A percentile compares a stretch with the other conserved stretches of the same genome.
Conservation (phyloP, 2,113 vertebrate species). For the Paedocypris sp. region DNA sequence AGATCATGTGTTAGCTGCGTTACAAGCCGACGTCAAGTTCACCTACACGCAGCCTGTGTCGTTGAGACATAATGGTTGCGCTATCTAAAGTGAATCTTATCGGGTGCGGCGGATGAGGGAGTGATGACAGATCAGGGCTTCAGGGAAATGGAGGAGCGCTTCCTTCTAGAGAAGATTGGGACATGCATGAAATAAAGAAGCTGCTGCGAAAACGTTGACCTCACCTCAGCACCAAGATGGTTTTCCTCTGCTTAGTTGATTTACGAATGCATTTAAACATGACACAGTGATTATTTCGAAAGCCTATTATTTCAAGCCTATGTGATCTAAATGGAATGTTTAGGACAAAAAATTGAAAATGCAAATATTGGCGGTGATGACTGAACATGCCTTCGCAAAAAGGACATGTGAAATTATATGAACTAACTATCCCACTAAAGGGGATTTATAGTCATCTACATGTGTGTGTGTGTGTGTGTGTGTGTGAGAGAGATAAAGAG, state of each 20-base stretch:
- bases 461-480: no score
- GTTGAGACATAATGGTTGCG: background rate
- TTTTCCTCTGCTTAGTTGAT: background rate
- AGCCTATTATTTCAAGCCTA: no score
- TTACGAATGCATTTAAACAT: conserved; percentile 2
- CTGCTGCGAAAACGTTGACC: background rate
- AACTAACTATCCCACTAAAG: no score
- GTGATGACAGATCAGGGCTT: conserved; percentile 7
- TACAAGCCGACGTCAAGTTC: conserved; percentile 14
- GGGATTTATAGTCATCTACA: no score
- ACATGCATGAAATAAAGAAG: background rate
- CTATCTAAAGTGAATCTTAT: conserved; percentile 2
- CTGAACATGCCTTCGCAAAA: no score
- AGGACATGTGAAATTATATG: no score
- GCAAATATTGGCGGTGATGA: no score
- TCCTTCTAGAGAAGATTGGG: background rate
- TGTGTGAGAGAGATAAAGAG: no score
- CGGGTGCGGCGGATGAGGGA: background rate
- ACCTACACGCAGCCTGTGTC: background rate
- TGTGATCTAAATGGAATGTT: no score
- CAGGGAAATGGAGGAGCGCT: background rate
- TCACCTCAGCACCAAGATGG: background rate
- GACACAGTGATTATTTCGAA: no score
- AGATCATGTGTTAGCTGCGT: background rate
- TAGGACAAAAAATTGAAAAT: no score